Evolutionary conservation across 2,888 invertebrate genomes (phyloP), one percentile per base, ranked within the genome.

Genomic region (Eupithecia exiguata): DNA sequence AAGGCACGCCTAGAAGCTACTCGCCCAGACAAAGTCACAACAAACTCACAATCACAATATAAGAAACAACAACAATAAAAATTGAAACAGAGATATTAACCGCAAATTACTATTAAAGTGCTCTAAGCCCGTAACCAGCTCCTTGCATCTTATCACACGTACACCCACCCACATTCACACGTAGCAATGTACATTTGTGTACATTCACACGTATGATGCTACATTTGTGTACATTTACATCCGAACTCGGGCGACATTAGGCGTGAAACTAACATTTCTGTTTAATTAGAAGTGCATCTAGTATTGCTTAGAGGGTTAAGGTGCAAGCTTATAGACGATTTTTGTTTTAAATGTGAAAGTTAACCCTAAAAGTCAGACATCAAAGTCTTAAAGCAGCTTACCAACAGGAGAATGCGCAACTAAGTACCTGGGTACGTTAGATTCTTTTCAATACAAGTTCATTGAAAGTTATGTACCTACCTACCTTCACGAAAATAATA

Each of bases 211-310:
- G 65, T 65, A 65, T n/a, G 40, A 66, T 21, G 12, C 21, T 66
- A 66, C 68, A 66, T 43, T 66, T 66, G 66, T 66, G 67, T 67
- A 66, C 70, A 72, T 68, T 70, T 68, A 63, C 72, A 68, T 62
- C 70, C 66, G 38, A 68, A 70, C 63, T 87, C 83, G 71, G 69
- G 74, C 75, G 88, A 89, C 86, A 87, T 82, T 82, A 81, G 80
- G 81, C 79, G 78, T 71, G 75, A 86, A 89, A 90, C 91, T 87
- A 89, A 89, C 92, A 90, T 92, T 91, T 92, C 92, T 88, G 91
- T 92, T 92, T 93, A 93, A 93, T 93, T 92, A 93, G 89, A 90
- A 92, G 89, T 91, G 91, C 92, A 90, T 89, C 82, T 80, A 81
- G 58, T 58, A 58, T 58, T 78, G 73, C 73, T 74, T 40, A 21